Evolutionary conservation across 2,888 invertebrate species (phyloP), one percentile per base, ranked within the genome.

Genomic region (Pheosia gnoma): DNA sequence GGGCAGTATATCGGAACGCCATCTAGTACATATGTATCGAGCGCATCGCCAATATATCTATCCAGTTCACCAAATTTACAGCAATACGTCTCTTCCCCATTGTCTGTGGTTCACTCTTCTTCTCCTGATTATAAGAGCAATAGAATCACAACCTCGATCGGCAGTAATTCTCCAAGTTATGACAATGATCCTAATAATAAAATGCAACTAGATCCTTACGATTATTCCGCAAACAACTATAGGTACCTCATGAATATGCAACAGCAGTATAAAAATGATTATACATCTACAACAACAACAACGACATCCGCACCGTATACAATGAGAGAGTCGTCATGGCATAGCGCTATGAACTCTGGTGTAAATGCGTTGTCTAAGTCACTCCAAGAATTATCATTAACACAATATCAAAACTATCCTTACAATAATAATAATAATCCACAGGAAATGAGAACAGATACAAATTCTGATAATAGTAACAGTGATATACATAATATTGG

Each of bases 171-270:
- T 3, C 66, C 80, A 6, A 83, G 71, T 63, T 90, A 84, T 63
- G 87, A 89, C 11, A 86, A 80, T 67, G 87, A 89, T 5, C 71
- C 74, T 13, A 85, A 78, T 68, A 90, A 90, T 72, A 88, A 88
- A 65, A 83, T 91, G 68, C 87, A 88, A 71, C 88, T 91, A 59
- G 91, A 93, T 70, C 91, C 92, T 75, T 93, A 90, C 63, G 90
- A 93, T 68, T 93, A 92, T 67, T 87, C 91, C 13, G 88, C 83
- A 5, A 90, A 87, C 69, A 91, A 91, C 6, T 78, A 92, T 0
- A 85, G 90, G 67, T 91, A 88, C 75, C 89, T 89, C 0, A 70
- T 75, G 11, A 88, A 82, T 69, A 61, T 80, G 0, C 89, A 86
- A 60, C 84, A 83, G 60, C 91, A 89, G 67, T 89, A 87, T 72